Base-by-base conservation (phyloP, 2,113 vertebrate species). In the Ammodramus savannarum region DNA sequence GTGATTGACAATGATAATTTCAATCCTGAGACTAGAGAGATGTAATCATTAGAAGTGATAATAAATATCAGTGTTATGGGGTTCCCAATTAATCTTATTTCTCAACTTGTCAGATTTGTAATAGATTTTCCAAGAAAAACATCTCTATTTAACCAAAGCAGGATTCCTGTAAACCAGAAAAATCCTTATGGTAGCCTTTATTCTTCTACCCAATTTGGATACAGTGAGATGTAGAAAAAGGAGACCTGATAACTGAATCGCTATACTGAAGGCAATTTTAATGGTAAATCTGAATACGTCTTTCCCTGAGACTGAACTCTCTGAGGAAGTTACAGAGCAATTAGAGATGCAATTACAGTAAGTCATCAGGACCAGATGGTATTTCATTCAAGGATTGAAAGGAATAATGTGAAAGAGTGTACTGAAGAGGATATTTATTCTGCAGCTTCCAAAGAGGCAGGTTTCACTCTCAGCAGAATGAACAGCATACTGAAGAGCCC, bases 361-460 rank as follows among this genome's bases (percentile, higher is more conserved):
- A 95, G 93, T 93, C 94, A 96, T 96, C 93, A 95, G 58, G 69
- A 97, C 91, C 95, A 97, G 94, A 94, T 96, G 95, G 95, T 65
- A 96, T 95, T 95, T 95, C 93, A 95, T 97, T 96, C 94, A 97
- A 94, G 51, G 91, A 85, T 0, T 96, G 78, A 96, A 96, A 92
- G 71, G 43, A 97, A 66, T 95, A 85, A 87, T 48, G 85, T 95
- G 89, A 82, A 93, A 94, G 84, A 91, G 76, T 39, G 55, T 87
- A 95, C 75, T 87, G 91, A 94, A 89, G 81, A 89, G 81, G 62
- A 43, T 95, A 93, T 87, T 95, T 93, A 93, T 91, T 94, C 55
- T 80, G 59, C 63, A 74, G 67, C 71, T 87, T 89, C 76, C 84
- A 94, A 74, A 78, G 71, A 85, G 46, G 62, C 81, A 87, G 61